Evolutionary conservation across 2,113 vertebrate species (phyloP), one percentile per base, ranked within the genome.

Genomic region (Apus apus): DNA sequence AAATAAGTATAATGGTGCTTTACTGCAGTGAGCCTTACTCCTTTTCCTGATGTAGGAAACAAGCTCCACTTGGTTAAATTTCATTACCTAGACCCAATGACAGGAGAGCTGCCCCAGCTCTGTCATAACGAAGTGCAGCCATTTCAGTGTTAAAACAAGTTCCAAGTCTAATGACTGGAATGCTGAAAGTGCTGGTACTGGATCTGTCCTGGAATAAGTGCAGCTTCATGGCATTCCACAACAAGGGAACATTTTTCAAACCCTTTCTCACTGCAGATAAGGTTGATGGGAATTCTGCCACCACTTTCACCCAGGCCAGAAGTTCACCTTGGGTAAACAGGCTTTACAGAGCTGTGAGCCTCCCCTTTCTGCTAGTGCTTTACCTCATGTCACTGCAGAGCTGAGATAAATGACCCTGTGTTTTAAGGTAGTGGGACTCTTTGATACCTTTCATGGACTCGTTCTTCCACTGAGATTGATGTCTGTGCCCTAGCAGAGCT

Each of bases 321-420:
- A 68, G 77, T 78, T 94, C 84, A 54, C 70, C 50, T 74, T 68
- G 87, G 53, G 57, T 91, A 87, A 94, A n/a, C 38, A 82, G 53
- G 40, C n/a, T 85, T 75, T 38, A 67, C 34, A 72, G 65, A 71
- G 51, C 58, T 51, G 27, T 51, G 60, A 92, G 72, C 60, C 32
- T 80, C 18, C 65, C n/a, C 43, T 43, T 71, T 40, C 76, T 77
- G 60, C 76, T 75, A 5, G 38, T 72, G 4, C 80, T 82, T 61
- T 68, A 53, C 40, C 84, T 89, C 70, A 61, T 70, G 85, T 18
- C 91, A 34, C 54, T 73, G 80, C 58, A 79, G 62, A 51, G 53
- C 7, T 3, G 32, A 92, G 83, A 94, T 38, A 75, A 79, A 94
- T 91, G 57, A 79, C 62, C 3, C 0, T 32, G 40, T 81, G 71